Evolutionary conservation across 2,888 invertebrate genomes (phyloP), one percentile per base, ranked within the genome.

Genomic region (Cephus pygmeus): DNA sequence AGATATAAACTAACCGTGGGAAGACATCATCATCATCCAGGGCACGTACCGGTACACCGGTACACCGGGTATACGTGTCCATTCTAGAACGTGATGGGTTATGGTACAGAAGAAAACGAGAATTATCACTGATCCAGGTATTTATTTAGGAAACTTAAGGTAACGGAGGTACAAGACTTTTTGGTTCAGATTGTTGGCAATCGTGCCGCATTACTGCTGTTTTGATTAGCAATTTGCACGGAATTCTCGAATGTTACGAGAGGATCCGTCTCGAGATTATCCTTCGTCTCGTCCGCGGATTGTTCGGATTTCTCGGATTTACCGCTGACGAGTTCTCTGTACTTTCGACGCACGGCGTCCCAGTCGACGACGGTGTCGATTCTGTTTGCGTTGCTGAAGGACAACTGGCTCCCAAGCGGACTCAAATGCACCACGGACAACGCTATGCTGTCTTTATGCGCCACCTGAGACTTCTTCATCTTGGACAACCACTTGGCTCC

Each of bases 341-440:
- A 98, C 90, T 97, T 97, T 92, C 96, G 96, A 34, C 97, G 96
- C 79, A 98, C 97, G 3, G 95, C 93, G 87, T 97, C 97, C 98
- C 98, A 98, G 90, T 98, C 97, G 2, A 97, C 96, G 11, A 98
- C 97, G 87, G 96, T 97, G 90, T 97, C 97, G 84, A 97, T 97
- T 84, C 96, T 94, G 74, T 95, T 95, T 75, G 95, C 94, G 82
- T 93, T 92, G 86, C 93, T 94, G 91, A 96, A 95, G 88, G 97
- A 97, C 82, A 97, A 92, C 90, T 97, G 97, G 0, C 97, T 97
- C 36, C 97, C 97, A 23, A 97, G 92, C 0, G 97, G 97, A 89
- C 96, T 96, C 77, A 97, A 92, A 89, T 96, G 97, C 30, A 96
- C 95, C 69, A 96, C 96, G 1, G 97, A 96, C 34, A 97, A 91